Evolutionary conservation across 2,888 invertebrate genomes (phyloP), one percentile per base, ranked within the genome.

Genomic region (Eutolmus rufibarbis): DNA sequence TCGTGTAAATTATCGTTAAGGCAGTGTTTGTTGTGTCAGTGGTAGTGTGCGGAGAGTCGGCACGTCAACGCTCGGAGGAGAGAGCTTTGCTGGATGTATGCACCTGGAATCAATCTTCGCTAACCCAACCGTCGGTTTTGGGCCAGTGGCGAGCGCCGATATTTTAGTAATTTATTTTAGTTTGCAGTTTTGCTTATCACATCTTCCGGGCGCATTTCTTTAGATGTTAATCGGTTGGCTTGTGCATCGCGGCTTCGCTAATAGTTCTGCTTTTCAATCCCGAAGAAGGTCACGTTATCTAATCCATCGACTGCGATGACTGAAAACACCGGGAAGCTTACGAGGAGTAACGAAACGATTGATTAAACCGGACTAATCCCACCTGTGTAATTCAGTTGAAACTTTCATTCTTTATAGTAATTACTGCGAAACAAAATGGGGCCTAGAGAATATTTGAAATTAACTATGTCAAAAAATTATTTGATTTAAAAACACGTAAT

Each of bases 81-180:
- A 66, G 66, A 66, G 28, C 66, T 66, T 66, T 66, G 66, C 1
- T 19, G 28, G 66, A 12, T 23, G 19, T 66, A 66, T 28, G 66
- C 66, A 37, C 46, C 51, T 46, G 14, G 28, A n/a, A 51, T 87
- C 82, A 88, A 87, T 88, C 86, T 87, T 86, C 81, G 86, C 76
- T 57, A 74, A 85, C 81, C 81, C 43, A 78, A 79, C 76, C 81
- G 74, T 86, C 87, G 87, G 87, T 86, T 87, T 87, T 87, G 87
- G 87, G 51, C 87, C 81, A 81, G 56, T 74, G 81, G 66, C 66
- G 12, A 66, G 12, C 28, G 28, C 12, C 23, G 23, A 28, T 66
- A 28, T 66, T 56, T 19, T 66, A 66, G 28, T 7, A 23, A 66
- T 23, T 19, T 19, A 56, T 56, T 28, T 66, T 66, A 66, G 66